Percentiles rank a stretch among this genome's conserved stretches.
Conservation (phyloP, 2,797 vertebrate species). For the Remorina albescens region DNA sequence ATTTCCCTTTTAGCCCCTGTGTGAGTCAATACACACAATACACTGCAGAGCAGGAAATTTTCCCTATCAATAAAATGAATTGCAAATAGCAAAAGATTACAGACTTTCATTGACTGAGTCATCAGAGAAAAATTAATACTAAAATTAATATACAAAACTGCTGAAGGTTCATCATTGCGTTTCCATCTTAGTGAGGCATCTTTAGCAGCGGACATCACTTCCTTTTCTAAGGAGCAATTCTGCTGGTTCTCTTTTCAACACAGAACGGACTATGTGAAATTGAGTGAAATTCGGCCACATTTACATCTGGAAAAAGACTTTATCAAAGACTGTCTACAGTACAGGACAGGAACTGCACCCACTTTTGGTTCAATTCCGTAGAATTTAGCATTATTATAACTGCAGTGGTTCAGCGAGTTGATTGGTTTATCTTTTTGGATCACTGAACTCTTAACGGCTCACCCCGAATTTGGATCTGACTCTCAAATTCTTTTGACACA, state of each 20-base stretch:
- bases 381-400: not conserved
- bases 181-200: not conserved
- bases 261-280: not conserved
- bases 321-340: not conserved
- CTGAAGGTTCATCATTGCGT: too few relatives aligned
- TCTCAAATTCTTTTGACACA: conserved; percentile 21
- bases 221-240: not conserved
- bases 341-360: conserved; percentile 35
- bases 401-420: not conserved
- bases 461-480: conserved; percentile 8
- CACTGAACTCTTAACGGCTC: not conserved
- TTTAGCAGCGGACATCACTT: not conserved
- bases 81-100: not conserved
- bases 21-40: conserved; percentile 3
- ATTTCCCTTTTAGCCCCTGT: conserved; percentile 4
- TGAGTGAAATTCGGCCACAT: not conserved
- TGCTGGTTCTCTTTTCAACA: not conserved
- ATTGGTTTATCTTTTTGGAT: not conserved
- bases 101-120: not conserved
- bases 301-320: not conserved
- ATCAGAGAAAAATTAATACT: not conserved
- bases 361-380: not conserved
- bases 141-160: too few relatives aligned
- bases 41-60: conserved; percentile 5
- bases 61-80: conserved; percentile 12